phyloP scores from a whole-genome alignment of 2,113 vertebrate species.

The Plotosus lineatus region DNA sequence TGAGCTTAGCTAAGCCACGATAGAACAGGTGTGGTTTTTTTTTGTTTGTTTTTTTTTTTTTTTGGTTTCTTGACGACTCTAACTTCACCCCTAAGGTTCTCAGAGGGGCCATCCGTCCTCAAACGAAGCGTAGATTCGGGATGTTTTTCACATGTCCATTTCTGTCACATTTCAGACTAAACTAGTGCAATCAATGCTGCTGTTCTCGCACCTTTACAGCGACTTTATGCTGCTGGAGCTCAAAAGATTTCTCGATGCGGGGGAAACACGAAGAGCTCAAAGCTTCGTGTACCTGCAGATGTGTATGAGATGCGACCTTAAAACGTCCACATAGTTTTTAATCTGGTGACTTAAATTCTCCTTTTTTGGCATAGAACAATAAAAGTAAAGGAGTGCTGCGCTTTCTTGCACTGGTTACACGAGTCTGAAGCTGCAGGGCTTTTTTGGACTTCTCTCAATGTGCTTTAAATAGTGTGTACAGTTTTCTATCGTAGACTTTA shows the following conservation, averaged over 20 bases:
- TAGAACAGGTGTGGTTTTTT: slow-evolving; percentile 34
- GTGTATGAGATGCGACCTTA: not conserved
- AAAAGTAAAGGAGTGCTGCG: not conserved
- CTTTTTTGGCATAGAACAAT: not conserved
- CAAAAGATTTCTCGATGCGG: not conserved
- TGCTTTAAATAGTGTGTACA: slow-evolving; percentile 38
- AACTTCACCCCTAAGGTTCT: not conserved
- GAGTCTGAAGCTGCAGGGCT: slow-evolving; percentile 27
- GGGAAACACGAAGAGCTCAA: not conserved
- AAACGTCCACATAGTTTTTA: not conserved
- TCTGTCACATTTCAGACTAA: slow-evolving; percentile 11
- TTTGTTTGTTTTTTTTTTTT: not conserved
- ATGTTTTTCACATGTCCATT: not conserved
- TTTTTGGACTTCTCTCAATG: slow-evolving; percentile 17
- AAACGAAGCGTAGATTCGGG: not conserved
- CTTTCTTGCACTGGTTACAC: slow-evolving; percentile 28
- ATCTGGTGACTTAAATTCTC: not conserved
- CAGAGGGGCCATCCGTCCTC: slow-evolving; percentile 5
- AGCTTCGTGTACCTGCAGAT: not conserved
- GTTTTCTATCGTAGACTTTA: slow-evolving; percentile 27
- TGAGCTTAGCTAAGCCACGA: slow-evolving; percentile 57
- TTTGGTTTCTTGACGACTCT: not conserved
- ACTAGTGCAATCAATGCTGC: slow-evolving; percentile 29
- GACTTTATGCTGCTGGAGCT: slow-evolving; percentile 37
- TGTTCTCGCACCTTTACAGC: slow-evolving; percentile 22